Base-by-base conservation (phyloP, 2,888 invertebrate genomes). In the Hydriomena furcata region DNA sequence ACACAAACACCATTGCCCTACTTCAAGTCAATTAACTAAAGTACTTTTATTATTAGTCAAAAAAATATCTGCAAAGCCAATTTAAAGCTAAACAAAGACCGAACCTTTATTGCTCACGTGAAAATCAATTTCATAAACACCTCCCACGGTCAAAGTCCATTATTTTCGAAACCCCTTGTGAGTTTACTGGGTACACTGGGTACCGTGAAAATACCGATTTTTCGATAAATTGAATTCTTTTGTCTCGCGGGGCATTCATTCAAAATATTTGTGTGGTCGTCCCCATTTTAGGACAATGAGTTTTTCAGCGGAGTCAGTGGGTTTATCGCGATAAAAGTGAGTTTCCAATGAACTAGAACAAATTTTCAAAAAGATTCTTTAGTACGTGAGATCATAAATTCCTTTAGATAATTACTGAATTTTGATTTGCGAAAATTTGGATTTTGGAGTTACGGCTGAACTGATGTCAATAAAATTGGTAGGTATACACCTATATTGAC, bases 141-240 rank as follows among this genome's bases (percentile, higher is more conserved):
- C 38, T 44, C 30, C 40, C 21, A 36, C 34, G 36, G 37, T 32
- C 46, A 52, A 37, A 48, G 13, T 52, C 49, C 36, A 51, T 53
- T 54, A 58, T 55, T 53, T 51, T 46, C 11, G 30, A 41, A 46
- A 40, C 46, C 35, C 42, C 32, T 30, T 20, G 40, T 30, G 44
- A 37, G 37, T 31, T 30, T 17, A 23, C 12, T n/a, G 13, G 21
- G 36, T 12, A 44, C 44, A 42, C 21, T 35, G 41, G 11, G 37
- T 40, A 27, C 42, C 46, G 38, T 30, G 37, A 47, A 52, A 58
- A 54, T 53, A 49, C 35, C 52, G 52, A 55, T 58, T 60, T 58
- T 57, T 57, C 62, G 53, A 55, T 57, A 63, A 60, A 63, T 63
- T 63, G 62, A 60, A 60, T 59, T 55, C 60, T 54, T 54, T 63